These are phyloP conservation scores for Plemyria rubiginata DNA, from an alignment of 2,888 invertebrate species.

Conservation along the genomic window DNA sequence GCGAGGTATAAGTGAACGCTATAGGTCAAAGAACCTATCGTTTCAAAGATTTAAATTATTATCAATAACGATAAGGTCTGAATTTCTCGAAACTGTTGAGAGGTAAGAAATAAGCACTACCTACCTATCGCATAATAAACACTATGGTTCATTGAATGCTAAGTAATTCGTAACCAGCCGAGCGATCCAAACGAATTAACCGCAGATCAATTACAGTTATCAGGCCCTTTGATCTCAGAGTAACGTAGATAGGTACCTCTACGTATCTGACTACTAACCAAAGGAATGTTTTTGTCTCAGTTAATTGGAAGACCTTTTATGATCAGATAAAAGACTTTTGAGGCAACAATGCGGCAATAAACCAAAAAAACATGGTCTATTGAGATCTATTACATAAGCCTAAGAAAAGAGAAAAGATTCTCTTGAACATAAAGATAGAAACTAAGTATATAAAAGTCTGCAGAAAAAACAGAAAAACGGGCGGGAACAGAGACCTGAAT, in stretches of 20 bases:
- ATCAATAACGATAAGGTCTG: neutral
- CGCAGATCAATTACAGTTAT: constrained; percentile 36
- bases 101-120: constrained; percentile 16
- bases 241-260: constrained; percentile 12
- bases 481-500: too few species aligned
- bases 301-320: constrained; percentile 19
- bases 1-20: too few species aligned
- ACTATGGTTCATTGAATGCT: constrained; percentile 30
- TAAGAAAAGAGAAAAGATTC: too few species aligned
- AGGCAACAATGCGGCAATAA: neutral
- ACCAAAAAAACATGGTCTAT: constrained; percentile 1
- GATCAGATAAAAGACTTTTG: neutral
- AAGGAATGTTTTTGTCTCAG: constrained; percentile 24
- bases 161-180: constrained; percentile 31
- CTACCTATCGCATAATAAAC: constrained; percentile 19
- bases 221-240: constrained; percentile 36
- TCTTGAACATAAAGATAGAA: too few species aligned
- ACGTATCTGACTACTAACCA: neutral
- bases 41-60: too few species aligned
- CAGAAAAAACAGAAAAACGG: too few species aligned
- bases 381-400: too few species aligned
- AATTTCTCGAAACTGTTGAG: neutral
- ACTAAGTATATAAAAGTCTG: too few species aligned
- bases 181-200: constrained; percentile 36
- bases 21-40: too few species aligned